A percentile compares a stretch with the other conserved stretches of the same genome.
Conservation (phyloP, 2,113 vertebrate genomes). For the Tenrec ecaudatus region DNA sequence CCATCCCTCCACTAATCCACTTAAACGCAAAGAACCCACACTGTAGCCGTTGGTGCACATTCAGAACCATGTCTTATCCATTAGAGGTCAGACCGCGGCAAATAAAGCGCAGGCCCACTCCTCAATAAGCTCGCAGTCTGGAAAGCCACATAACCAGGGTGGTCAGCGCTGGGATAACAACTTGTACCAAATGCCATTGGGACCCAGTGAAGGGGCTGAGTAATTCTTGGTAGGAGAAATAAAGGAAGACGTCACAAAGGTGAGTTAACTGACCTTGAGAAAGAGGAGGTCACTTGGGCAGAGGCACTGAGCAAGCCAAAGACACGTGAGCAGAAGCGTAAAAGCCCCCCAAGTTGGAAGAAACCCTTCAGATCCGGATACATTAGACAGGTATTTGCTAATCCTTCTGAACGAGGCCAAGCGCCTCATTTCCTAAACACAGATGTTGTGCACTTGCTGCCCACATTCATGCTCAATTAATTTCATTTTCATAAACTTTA, state of each 20-base stretch:
- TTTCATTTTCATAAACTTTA: slow-evolving; percentile 85
- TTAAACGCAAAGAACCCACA: neutral
- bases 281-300: neutral
- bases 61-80: neutral
- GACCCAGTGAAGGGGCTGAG: neutral
- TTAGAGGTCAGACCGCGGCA: neutral
- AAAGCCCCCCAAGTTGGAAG: slow-evolving; percentile 2
- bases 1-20: neutral
- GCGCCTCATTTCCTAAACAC: slow-evolving; percentile 50
- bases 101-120: neutral
- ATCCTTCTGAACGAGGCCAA: neutral
- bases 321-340: neutral
- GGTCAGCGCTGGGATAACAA: neutral
- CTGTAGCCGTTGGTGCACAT: neutral
- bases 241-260: neutral
- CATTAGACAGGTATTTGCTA: neutral
- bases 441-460: slow-evolving; percentile 61
- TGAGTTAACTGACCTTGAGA: neutral
- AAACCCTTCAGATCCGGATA: neutral
- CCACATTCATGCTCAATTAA: slow-evolving; percentile 70
- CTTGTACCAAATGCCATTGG: neutral
- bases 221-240: slow-evolving; percentile 33
- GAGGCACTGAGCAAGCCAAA: neutral
- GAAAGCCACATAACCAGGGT: neutral
- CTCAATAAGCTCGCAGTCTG: neutral